phyloP scores from a whole-genome alignment of 1,140 invertebrate genomes.

The Lepidostoma basale region DNA sequence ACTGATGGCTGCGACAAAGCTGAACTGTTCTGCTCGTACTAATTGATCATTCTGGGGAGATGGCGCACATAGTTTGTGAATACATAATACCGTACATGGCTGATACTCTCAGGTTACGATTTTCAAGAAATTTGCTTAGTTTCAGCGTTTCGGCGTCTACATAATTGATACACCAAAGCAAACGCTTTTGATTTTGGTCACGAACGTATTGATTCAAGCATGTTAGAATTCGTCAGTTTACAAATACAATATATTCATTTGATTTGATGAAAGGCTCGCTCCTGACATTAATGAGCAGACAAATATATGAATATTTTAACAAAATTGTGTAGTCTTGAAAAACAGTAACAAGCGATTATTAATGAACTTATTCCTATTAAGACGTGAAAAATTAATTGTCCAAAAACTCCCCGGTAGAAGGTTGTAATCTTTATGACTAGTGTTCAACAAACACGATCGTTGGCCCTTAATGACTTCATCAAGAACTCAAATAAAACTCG shows the following conservation, averaged over 20 bases:
- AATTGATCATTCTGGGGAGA: conserved; percentile 40
- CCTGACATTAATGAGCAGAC: no score
- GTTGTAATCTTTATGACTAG: conserved; percentile 11
- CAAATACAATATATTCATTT: not conserved
- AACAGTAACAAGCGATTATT: no score
- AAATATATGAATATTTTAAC: no score
- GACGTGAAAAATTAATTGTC: no score
- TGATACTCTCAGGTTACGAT: no score
- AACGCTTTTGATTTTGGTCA: not conserved
- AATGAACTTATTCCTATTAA: no score
- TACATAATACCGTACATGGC: not conserved
- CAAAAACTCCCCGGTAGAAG: no score
- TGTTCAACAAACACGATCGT: conserved; percentile 14
- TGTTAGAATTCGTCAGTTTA: not conserved
- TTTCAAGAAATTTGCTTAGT: not conserved
- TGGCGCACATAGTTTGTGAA: not conserved
- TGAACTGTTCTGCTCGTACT: not conserved
- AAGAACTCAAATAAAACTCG: conserved; percentile 24
- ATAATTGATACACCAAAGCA: not conserved
- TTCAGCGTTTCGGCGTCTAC: not conserved
- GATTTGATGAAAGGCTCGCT: no score
- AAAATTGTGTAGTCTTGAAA: no score
- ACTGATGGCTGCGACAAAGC: conserved; percentile 24
- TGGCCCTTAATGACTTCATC: conserved; percentile 21
- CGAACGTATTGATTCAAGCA: not conserved